phyloP scores from a whole-genome alignment of 2,113 vertebrate species.

The Macheiramphus alcinus region DNA sequence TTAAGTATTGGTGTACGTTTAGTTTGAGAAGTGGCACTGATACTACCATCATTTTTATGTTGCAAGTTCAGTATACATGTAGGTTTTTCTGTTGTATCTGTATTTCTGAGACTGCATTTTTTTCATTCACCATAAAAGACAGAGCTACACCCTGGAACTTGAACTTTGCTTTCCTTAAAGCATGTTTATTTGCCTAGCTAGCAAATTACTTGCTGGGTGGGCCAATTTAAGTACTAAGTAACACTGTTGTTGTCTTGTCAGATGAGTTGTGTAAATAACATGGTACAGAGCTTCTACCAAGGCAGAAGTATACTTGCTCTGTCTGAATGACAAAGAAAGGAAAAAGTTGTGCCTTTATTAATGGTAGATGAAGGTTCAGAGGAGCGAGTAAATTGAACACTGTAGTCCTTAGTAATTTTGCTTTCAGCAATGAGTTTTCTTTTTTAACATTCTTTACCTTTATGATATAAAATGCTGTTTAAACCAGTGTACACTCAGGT shows the following conservation, averaged over 20 bases:
- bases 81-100: background rate
- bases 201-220: background rate
- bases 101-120: background rate
- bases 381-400: background rate
- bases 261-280: background rate
- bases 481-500: background rate
- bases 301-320: background rate
- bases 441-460: background rate
- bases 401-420: background rate
- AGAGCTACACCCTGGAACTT: background rate
- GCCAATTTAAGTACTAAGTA: background rate
- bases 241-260: background rate
- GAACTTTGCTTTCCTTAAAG: background rate
- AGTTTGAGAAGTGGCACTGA: background rate
- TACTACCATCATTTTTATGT: background rate
- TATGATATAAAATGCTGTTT: background rate
- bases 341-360: background rate
- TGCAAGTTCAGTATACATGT: background rate
- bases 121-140: background rate
- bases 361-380: background rate
- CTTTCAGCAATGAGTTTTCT: background rate
- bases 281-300: background rate
- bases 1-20: background rate
- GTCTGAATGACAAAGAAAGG: background rate
- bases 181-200: background rate